These are phyloP conservation scores for Goniozus legneri DNA, from an alignment of 1,140 invertebrate species.

Conservation along the genomic window DNA sequence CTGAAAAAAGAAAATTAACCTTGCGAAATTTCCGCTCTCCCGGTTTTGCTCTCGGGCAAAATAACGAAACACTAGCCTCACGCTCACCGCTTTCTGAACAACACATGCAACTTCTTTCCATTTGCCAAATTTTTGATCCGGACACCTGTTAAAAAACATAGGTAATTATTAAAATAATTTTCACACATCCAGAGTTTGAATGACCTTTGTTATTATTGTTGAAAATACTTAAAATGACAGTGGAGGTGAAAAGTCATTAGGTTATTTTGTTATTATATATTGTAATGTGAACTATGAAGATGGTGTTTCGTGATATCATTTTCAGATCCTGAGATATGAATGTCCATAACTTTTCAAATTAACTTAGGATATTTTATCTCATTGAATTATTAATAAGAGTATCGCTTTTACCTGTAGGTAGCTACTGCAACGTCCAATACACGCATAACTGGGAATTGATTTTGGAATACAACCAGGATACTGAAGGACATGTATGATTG, in stretches of 20 bases:
- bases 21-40: conserved; percentile 83
- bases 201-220: too few species aligned
- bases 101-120: conserved; percentile 91
- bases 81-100: conserved; percentile 91
- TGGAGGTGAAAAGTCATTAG: too few species aligned
- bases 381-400: conserved; percentile 5
- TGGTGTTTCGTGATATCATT: too few species aligned
- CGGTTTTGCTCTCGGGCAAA: conserved; percentile 83
- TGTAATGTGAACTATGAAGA: too few species aligned
- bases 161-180: too few species aligned
- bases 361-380: too few species aligned
- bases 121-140: conserved; percentile 95
- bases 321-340: too few species aligned
- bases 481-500: conserved; percentile 87
- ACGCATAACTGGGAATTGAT: conserved; percentile 90
- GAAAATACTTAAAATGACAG: too few species aligned
- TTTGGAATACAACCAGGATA: conserved; percentile 90
- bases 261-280: too few species aligned
- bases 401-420: conserved; percentile 77
- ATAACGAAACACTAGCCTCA: conserved; percentile 82
- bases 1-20: too few species aligned
- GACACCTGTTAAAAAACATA: conserved; percentile 67
- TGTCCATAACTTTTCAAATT: too few species aligned
- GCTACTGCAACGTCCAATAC: conserved; percentile 84
- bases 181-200: too few species aligned